Conservation (phyloP, 2,797 vertebrate species). For the Lemur catta region DNA sequence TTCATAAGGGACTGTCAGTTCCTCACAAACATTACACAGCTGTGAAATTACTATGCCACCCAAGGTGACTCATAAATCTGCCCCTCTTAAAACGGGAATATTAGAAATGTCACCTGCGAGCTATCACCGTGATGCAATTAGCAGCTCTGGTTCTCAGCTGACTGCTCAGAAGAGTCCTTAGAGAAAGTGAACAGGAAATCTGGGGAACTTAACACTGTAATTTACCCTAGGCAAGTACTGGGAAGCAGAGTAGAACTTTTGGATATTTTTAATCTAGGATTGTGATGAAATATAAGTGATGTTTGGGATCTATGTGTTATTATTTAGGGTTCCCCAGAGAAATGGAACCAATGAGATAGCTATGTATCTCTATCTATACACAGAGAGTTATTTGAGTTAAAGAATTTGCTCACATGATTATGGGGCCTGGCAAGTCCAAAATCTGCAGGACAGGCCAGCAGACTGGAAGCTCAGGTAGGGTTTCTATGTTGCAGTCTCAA, state of each 20-base stretch:
- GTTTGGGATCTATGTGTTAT: background rate
- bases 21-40: constrained; percentile 57
- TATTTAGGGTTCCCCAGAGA: background rate
- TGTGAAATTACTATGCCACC: constrained; percentile 5
- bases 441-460: background rate
- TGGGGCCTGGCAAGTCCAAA: background rate
- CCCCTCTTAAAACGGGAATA: background rate
- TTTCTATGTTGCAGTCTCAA: background rate
- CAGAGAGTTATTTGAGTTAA: background rate
- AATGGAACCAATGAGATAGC: background rate
- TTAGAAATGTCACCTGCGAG: constrained; percentile 44
- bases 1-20: background rate
- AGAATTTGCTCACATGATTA: background rate
- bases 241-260: background rate
- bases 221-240: background rate
- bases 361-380: background rate
- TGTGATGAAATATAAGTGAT: background rate
- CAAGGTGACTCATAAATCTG: constrained; percentile 55
- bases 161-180: background rate
- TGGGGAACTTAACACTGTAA: background rate
- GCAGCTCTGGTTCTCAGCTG: background rate
- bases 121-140: background rate
- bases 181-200: background rate
- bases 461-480: background rate
- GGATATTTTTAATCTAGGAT: background rate